Evolutionary conservation across 30 jellyfish, hydroid and myxozoan species (phyloP), one percentile per base, ranked within the genome.

Genomic region (Pseudorhiza aurosa): DNA sequence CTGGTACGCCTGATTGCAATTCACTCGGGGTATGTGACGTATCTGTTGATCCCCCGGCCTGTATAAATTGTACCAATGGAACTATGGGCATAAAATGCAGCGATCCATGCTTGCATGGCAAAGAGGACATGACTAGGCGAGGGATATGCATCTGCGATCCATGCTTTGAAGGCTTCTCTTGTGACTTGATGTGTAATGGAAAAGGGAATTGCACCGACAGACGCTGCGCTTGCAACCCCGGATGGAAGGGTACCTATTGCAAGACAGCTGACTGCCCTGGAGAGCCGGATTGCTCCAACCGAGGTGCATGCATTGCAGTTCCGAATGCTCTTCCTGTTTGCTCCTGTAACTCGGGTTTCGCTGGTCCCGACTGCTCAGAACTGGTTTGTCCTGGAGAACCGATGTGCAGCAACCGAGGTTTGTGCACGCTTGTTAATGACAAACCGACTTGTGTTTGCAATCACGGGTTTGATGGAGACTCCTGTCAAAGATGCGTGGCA

Each of bases 361-460:
- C 71, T 3, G 92, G 92, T 22, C 68, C 77, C 1, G 69, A 50
- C 43, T 81, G 92, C 71, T 65, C 92, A 0, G 75, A 56, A 25
- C 30, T 81, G 21, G 92, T 81, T n/a, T 81, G 92, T 44, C 85
- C 92, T 30, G 92, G 92, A 6, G 78, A 59, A 56, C 92, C 84
- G 12, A 40, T 59, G 78, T 81, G 92, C 28, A 67, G 85, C 49
- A 51, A 57, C 24, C 83, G 92, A 5, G 92, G 92, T 18, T 35
- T 31, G 8, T 81, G 92, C 58, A 27, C 51, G 8, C 58, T 81
- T 18, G 58, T 50, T 0, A 50, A 81, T 40, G 75, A 68, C 30
- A 51, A 57, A 39, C 92, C 92, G 17, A 81, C 85, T 8, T 81
- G 92, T 31, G 42, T 49, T 2, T 81, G 92, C 33, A 47, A 67